phyloP scores from a whole-genome alignment of 2,113 vertebrate genomes.

The Bostrychus sinensis region DNA sequence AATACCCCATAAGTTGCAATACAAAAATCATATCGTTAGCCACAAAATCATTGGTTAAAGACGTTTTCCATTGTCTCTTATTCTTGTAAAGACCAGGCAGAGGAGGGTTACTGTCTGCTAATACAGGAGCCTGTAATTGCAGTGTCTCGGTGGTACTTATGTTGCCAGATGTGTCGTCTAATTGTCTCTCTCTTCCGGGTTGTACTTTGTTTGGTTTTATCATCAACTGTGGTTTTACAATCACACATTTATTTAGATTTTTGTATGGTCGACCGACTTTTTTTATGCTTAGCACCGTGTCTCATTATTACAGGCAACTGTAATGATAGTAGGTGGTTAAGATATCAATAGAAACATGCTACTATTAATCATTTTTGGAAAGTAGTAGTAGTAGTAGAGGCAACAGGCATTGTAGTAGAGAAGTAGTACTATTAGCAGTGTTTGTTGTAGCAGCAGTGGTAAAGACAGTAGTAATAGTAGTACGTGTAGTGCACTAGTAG shows the following conservation, averaged over 20 bases:
- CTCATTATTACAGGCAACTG: constrained; percentile 55
- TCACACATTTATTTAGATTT: constrained; percentile 46
- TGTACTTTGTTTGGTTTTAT: constrained; percentile 57
- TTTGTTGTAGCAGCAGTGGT: neutral
- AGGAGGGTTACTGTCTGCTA: constrained; percentile 46
- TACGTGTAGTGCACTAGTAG: too few relatives aligned
- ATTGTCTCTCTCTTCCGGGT: constrained; percentile 56
- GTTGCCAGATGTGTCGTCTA: constrained; percentile 56
- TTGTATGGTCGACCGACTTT: constrained; percentile 43
- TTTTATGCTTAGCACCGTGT: constrained; percentile 49
- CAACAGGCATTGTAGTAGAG: too few relatives aligned
- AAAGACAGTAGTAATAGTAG: neutral
- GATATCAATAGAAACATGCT: constrained; percentile 38
- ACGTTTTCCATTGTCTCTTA: neutral
- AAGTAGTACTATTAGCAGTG: too few relatives aligned
- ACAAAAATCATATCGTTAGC: too few relatives aligned
- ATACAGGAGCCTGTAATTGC: constrained; percentile 29
- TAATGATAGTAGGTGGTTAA: constrained; percentile 54
- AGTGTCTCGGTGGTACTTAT: constrained; percentile 17
- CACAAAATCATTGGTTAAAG: too few relatives aligned
- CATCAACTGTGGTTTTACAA: constrained; percentile 31
- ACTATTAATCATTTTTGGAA: too few relatives aligned
- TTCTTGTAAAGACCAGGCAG: constrained; percentile 5
- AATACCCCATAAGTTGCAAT: neutral
- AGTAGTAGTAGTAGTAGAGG: too few relatives aligned